Evolutionary conservation across 1,140 invertebrate species (phyloP).

Genomic region (Lasaia peninsularis): DNA sequence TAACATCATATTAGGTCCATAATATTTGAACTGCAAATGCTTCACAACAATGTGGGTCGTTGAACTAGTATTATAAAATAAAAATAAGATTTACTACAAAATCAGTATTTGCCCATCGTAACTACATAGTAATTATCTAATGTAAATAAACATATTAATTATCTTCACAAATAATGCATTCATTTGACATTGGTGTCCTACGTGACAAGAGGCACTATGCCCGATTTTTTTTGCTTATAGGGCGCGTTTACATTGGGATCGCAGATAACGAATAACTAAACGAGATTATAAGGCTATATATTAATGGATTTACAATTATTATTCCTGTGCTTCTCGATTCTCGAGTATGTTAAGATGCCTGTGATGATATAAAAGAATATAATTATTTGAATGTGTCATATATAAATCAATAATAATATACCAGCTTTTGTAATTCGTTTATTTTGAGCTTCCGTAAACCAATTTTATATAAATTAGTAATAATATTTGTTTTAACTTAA

Average conservation of each 20-base stretch:
- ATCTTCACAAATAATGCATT: neutral
- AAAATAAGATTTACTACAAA: slow-evolving; percentile 4
- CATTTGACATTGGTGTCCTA: slow-evolving; percentile 1
- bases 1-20: neutral
- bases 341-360: no score
- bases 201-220: neutral
- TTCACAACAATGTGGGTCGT: neutral
- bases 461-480: no score
- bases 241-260: neutral
- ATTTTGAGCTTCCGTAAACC: no score
- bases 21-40: neutral
- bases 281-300: no score
- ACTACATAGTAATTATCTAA: neutral
- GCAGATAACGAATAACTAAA: neutral
- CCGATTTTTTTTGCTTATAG: neutral
- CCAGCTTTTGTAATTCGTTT: no score
- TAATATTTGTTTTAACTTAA: no score
- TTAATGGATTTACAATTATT: no score
- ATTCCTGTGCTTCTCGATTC: no score
- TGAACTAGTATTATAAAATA: neutral
- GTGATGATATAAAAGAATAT: no score
- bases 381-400: no score
- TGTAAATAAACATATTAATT: neutral
- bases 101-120: neutral
- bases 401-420: no score